Conservation (phyloP, 1,140 invertebrate genomes). For the Drosophila carrolli region DNA sequence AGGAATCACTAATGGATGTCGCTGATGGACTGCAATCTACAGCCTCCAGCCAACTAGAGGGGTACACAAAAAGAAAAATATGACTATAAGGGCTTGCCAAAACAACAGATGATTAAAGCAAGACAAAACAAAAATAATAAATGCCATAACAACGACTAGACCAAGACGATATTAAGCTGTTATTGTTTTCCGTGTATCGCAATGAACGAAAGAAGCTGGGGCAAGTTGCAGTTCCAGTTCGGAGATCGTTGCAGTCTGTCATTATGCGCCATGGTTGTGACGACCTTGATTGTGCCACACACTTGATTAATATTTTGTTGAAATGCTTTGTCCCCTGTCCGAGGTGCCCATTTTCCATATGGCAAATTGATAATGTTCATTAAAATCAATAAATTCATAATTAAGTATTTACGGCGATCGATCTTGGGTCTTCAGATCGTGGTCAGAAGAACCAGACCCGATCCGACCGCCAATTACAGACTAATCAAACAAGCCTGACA, state of each 20-base stretch:
- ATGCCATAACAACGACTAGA: too few species aligned
- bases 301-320: conserved; percentile 65
- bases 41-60: conserved; percentile 1
- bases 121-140: too few species aligned
- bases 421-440: neutral
- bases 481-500: conserved; percentile 81
- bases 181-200: neutral
- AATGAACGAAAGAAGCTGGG: conserved; percentile 1
- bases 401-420: conserved; percentile 61
- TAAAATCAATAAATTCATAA: conserved; percentile 79
- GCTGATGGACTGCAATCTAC: conserved; percentile 40
- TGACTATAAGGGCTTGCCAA: too few species aligned
- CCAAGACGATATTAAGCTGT: neutral
- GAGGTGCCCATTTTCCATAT: conserved; percentile 25
- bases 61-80: neutral
- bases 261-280: conserved; percentile 26
- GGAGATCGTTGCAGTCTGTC: conserved; percentile 19
- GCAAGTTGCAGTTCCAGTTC: conserved; percentile 3
- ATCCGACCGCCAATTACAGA: conserved; percentile 61
- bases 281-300: conserved; percentile 25
- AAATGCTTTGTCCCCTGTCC: conserved; percentile 30
- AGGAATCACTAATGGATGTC: conserved; percentile 25
- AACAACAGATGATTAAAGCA: too few species aligned
- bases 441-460: conserved; percentile 1
- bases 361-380: conserved; percentile 76